A percentile compares a stretch with the other conserved stretches of the same genome.
Evolutionary conservation across 2,797 vertebrate species (phyloP).

Genomic region (Labeo calbasu): DNA sequence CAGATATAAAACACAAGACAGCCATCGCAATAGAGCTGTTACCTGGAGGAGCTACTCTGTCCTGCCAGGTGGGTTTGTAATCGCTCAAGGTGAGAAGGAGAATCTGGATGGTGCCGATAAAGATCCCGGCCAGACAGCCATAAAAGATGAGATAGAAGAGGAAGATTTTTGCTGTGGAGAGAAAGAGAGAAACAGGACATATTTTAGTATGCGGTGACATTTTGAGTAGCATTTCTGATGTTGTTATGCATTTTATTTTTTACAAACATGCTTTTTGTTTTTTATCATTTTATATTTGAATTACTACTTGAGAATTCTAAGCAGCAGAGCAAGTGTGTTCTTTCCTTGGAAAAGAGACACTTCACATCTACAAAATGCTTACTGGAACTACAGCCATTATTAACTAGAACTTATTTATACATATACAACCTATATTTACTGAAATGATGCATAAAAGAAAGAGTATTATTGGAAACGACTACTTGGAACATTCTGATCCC

Average conservation of each 20-base stretch:
- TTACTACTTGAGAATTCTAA: neutral
- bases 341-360: neutral
- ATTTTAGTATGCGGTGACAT: conserved; percentile 7
- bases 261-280: neutral
- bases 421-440: conserved; percentile 1
- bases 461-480: conserved; percentile 15
- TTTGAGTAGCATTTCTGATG: neutral
- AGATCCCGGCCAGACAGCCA: conserved; percentile 92
- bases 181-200: neutral
- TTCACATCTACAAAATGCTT: neutral
- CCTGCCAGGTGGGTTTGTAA: conserved; percentile 96
- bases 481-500: neutral
- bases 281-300: neutral
- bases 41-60: conserved; percentile 96
- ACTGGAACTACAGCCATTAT: neutral
- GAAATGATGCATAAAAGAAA: neutral
- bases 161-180: conserved; percentile 88
- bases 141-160: conserved; percentile 95
- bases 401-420: neutral
- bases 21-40: conserved; percentile 55
- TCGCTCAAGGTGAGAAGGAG: conserved; percentile 90
- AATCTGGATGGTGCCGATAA: conserved; percentile 96
- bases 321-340: neutral
- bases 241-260: too few relatives aligned
- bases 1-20: neutral